These are phyloP conservation scores for Ptychoptera albimana DNA, from an alignment of 2,888 invertebrate genomes.

Conservation along the genomic window DNA sequence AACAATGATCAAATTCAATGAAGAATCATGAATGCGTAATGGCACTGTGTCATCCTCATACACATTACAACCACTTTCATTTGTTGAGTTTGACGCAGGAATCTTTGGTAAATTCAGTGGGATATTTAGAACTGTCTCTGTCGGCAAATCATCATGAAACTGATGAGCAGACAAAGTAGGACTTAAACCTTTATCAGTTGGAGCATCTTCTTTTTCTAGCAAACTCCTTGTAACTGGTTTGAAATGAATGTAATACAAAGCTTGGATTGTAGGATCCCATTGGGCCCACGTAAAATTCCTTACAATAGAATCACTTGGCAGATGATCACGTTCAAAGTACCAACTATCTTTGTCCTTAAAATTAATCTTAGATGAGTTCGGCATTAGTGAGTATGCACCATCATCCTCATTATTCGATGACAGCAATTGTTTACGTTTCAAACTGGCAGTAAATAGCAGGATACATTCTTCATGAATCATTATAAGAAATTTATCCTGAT, in stretches of 20 bases:
- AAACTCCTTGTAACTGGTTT: slow-evolving; percentile 50
- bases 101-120: slow-evolving; percentile 64
- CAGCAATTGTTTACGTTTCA: slow-evolving; percentile 6
- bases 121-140: slow-evolving; percentile 76
- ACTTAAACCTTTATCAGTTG: slow-evolving; percentile 39
- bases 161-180: slow-evolving; percentile 70
- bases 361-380: no score
- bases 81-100: slow-evolving; percentile 41
- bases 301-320: slow-evolving; percentile 41
- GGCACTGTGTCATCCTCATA: slow-evolving; percentile 74
- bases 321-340: slow-evolving; percentile 37
- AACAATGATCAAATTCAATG: slow-evolving; percentile 61
- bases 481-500: slow-evolving; percentile 50
- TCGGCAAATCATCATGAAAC: slow-evolving; percentile 72
- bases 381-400: background rate
- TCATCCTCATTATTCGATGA: background rate
- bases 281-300: slow-evolving; percentile 73
- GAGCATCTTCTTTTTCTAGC: slow-evolving; percentile 44
- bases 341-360: slow-evolving; percentile 20
- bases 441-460: slow-evolving; percentile 16
- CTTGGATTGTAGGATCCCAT: slow-evolving; percentile 59
- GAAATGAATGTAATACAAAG: slow-evolving; percentile 70
- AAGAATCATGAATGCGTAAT: slow-evolving; percentile 64
- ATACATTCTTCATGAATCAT: slow-evolving; percentile 67
- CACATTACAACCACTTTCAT: slow-evolving; percentile 24